Conservation (phyloP, 92 coral and sea anemone genomes). For the Bergia puertoricense region DNA sequence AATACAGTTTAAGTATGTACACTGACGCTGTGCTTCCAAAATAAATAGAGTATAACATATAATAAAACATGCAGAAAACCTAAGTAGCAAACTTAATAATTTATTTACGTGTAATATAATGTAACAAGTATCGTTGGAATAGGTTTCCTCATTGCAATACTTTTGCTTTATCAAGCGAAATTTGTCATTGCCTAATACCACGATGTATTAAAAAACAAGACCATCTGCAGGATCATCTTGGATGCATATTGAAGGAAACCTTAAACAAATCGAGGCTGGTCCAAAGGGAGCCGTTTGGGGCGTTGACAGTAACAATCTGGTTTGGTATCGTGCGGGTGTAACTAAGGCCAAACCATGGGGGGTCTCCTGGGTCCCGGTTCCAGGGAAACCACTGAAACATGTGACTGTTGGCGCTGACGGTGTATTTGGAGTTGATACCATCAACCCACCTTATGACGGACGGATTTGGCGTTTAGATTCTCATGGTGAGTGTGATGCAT, state of each 20-base stretch:
- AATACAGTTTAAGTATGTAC: too few species aligned
- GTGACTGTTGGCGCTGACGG: neutral
- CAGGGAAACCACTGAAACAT: neutral
- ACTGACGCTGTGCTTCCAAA: too few species aligned
- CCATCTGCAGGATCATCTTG: neutral
- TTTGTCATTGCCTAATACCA: too few species aligned
- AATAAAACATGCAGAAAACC: too few species aligned
- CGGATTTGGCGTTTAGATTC: neutral
- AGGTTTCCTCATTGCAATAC: too few species aligned
- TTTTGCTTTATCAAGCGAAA: too few species aligned
- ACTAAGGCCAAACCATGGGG: neutral
- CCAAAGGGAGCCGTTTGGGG: neutral
- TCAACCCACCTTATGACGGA: neutral
- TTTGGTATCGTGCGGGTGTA: neutral
- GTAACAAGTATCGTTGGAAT: too few species aligned
- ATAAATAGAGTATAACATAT: too few species aligned
- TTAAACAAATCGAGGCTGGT: neutral
- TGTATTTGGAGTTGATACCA: neutral
- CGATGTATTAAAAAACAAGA: too few species aligned
- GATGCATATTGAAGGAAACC: neutral
- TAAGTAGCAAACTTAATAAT: too few species aligned
- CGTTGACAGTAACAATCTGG: neutral
- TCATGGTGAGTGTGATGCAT: neutral
- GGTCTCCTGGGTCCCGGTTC: neutral
- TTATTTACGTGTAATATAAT: too few species aligned